Base-by-base conservation (phyloP, 2,113 vertebrate species). In the Penelope pileata region DNA sequence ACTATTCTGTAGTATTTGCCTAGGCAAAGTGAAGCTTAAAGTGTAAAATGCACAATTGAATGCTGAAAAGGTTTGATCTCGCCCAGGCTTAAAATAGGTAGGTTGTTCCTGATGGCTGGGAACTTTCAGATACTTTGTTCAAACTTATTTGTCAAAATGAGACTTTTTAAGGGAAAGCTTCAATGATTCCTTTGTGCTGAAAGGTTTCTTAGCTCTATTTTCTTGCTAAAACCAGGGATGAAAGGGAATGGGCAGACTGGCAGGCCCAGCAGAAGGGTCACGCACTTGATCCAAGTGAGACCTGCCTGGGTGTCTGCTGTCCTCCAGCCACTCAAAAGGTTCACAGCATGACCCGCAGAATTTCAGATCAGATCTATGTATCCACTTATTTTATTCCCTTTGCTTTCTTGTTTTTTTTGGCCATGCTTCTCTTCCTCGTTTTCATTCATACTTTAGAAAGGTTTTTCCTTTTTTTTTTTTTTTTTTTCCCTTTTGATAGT, bases 101-200 rank as follows among this genome's bases (percentile, higher is more conserved):
- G 30, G 10, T 66, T 87, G 51, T 60, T 94, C 68, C 58, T 1
- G 2, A 26, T 69, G 50, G 21, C 4, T 77, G 36, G 10, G 50
- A 67, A 77, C 45, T 58, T 94, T 90, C 75, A 83, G 58, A 53
- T 66, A 62, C 76, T 68, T 69, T 83, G 18, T 48, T 83, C 40
- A 36, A 29, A 15, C 22, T 76, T 76, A 27, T 69, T 96, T 92
- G 40, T 93, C 90, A 83, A 91, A 90, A 69, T 32, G 16, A 91
- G 47, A 80, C 34, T 77, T 80, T 95, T 90, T 32, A 83, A 73
- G 34, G 36, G 59, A 85, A 72, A 79, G 17, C 64, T 72, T 90
- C 58, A 86, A 81, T 63, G n/a, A 38, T 16, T 68, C 2, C 40
- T 79, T 79, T 87, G 56, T 79, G 51, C 56, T 19, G 17, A 75